Percentiles rank a stretch among this genome's conserved stretches.
phyloP scores from a whole-genome alignment of 2,113 vertebrate species.

The Gymnocephalus cernua region DNA sequence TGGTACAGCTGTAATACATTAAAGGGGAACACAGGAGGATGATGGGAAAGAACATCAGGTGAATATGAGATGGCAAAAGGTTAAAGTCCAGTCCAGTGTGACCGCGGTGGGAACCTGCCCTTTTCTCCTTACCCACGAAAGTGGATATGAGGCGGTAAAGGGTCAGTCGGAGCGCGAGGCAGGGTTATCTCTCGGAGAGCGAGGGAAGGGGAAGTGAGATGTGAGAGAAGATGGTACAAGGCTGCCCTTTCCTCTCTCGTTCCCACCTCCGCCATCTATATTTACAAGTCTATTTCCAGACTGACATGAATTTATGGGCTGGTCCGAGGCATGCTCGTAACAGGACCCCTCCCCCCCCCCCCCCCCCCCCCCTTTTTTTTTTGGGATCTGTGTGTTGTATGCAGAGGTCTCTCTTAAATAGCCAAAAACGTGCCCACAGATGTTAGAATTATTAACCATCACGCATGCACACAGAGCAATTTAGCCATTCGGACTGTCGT shows the following conservation, averaged over 20 bases:
- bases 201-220: not conserved
- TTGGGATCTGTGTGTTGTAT: conserved; percentile 27
- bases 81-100: not conserved
- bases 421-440: conserved; percentile 58
- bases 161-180: conserved; percentile 18
- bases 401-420: conserved; percentile 43
- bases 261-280: conserved; percentile 71
- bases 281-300: conserved; percentile 81
- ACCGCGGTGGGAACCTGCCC: conserved; percentile 53
- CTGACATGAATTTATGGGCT: conserved; percentile 72
- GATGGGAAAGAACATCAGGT: not conserved
- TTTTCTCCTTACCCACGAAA: conserved; percentile 9
- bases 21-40: not conserved
- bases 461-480: conserved; percentile 39
- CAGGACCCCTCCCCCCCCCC: conserved; percentile 46
- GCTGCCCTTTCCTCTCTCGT: conserved; percentile 65
- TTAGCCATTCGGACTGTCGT: conserved; percentile 9
- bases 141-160: conserved; percentile 39
- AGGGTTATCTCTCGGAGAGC: no score
- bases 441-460: conserved; percentile 70
- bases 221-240: conserved; percentile 40
- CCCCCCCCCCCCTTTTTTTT: not conserved
- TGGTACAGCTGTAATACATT: no score
- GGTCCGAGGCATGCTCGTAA: conserved; percentile 68
- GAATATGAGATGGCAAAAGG: not conserved